Evolutionary conservation across 2,797 vertebrate species (phyloP).

Genomic region (Anniella stebbinsi): DNA sequence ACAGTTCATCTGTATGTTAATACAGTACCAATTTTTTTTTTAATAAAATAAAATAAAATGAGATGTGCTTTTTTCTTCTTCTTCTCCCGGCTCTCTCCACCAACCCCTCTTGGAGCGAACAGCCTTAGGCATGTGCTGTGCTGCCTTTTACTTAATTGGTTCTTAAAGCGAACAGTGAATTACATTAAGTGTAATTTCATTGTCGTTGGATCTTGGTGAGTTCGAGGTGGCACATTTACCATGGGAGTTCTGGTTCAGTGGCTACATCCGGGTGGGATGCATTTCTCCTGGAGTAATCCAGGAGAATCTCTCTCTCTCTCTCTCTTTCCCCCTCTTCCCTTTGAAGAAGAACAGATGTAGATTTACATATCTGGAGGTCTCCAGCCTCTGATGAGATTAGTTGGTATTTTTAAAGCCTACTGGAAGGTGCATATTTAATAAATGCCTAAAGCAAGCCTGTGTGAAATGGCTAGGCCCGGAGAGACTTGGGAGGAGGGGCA

Average conservation of each 20-base stretch:
- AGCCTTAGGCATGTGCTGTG: constrained; percentile 81
- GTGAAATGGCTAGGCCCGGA: constrained; percentile 82
- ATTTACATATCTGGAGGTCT: constrained; percentile 99
- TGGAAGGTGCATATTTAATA: constrained; percentile 99
- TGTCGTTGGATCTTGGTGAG: constrained; percentile 86
- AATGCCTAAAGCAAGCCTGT: constrained; percentile 93
- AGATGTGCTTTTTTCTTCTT: constrained; percentile 74
- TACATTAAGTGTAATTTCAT: constrained; percentile 91
- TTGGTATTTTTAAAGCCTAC: constrained; percentile 89
- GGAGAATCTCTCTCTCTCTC: constrained; percentile 80
- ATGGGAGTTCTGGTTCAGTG: constrained; percentile 86
- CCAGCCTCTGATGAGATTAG: constrained; percentile 99
- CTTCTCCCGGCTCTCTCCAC: constrained; percentile 33
- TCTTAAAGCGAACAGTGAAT: constrained; percentile 89
- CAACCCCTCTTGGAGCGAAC: constrained; percentile 77
- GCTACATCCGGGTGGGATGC: constrained; percentile 86
- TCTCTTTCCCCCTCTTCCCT: constrained; percentile 69
- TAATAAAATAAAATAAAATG: constrained; percentile 44
- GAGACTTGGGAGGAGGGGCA: constrained; percentile 89
- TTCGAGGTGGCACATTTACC: constrained; percentile 81
- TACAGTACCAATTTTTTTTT: constrained; percentile 79
- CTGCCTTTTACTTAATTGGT: constrained; percentile 84
- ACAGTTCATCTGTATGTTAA: constrained; percentile 85
- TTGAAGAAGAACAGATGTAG: constrained; percentile 99
- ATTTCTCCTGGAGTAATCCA: constrained; percentile 90